A percentile compares a stretch with the other conserved stretches of the same genome.
Conservation (phyloP, 2,797 vertebrate species). For the Coccyzus lansbergi region DNA sequence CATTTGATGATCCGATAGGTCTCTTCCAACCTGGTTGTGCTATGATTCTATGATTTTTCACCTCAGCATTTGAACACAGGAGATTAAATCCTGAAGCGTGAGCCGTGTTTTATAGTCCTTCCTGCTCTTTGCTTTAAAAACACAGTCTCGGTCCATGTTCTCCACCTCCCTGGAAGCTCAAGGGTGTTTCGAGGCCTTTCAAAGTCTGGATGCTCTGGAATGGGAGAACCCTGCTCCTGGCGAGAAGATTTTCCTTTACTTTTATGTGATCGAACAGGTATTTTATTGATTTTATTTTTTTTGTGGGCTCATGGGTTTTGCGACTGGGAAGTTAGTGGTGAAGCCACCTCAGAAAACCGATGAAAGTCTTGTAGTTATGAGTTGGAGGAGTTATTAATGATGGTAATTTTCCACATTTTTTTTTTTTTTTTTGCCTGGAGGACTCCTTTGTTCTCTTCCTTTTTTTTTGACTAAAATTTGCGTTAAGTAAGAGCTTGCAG, state of each 20-base stretch:
- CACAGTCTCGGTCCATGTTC: not conserved
- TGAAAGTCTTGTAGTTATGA: not conserved
- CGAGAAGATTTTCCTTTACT: not conserved
- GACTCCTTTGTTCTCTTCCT: constrained; percentile 51
- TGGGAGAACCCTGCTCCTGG: rapidly evolving
- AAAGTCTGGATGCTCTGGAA: rapidly evolving
- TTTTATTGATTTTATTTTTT: too few relatives aligned
- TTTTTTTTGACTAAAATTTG: constrained; percentile 51
- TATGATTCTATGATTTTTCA: too few relatives aligned
- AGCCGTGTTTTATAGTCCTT: too few relatives aligned
- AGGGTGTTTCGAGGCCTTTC: not conserved
- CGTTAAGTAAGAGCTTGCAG: constrained; percentile 24
- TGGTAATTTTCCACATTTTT: not conserved
- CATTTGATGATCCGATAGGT: too few relatives aligned
- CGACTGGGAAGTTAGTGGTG: not conserved
- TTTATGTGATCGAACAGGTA: not conserved
- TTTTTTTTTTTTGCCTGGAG: constrained; percentile 47
- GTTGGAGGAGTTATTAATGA: constrained; percentile 27
- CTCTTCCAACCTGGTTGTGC: too few relatives aligned
- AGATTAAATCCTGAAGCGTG: not conserved
- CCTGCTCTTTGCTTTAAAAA: rapidly evolving
- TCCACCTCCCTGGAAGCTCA: not conserved
- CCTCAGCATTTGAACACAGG: rapidly evolving
- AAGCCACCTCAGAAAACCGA: not conserved
- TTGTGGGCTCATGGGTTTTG: not conserved